phyloP scores from a whole-genome alignment of 2,113 vertebrate genomes.

The Hepsetus odoe region DNA sequence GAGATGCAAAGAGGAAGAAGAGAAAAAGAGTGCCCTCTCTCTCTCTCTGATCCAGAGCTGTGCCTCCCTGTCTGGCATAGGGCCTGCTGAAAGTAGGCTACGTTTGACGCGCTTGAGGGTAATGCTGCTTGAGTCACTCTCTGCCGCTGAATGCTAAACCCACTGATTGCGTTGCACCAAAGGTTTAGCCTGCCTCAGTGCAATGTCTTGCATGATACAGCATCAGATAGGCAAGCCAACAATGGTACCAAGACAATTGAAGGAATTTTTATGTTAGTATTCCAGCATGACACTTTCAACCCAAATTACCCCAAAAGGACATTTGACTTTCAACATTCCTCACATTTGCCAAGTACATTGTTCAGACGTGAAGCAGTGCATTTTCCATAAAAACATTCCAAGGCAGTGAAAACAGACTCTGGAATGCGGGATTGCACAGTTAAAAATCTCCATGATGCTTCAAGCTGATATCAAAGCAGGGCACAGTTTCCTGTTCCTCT shows the following conservation, averaged over 20 bases:
- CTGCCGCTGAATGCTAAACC: slow-evolving; percentile 70
- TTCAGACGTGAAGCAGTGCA: background rate
- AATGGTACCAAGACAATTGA: slow-evolving; percentile 49
- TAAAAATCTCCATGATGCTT: slow-evolving; percentile 22
- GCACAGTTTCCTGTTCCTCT: slow-evolving; percentile 50
- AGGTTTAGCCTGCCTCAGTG: slow-evolving; percentile 67
- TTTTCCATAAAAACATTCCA: slow-evolving; percentile 37
- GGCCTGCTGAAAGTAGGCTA: slow-evolving; percentile 75
- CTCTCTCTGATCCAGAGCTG: slow-evolving; percentile 57
- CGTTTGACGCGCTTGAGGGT: slow-evolving; percentile 71
- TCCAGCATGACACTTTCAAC: slow-evolving; percentile 44
- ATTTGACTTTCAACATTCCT: slow-evolving; percentile 11
- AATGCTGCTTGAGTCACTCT: slow-evolving; percentile 76
- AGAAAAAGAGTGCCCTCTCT: slow-evolving; percentile 35
- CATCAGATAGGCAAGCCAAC: slow-evolving; percentile 57
- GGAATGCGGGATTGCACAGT: slow-evolving; percentile 18
- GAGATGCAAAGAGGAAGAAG: slow-evolving; percentile 44
- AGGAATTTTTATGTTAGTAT: slow-evolving; percentile 26
- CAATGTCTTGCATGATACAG: slow-evolving; percentile 70
- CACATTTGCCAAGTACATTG: slow-evolving; percentile 14
- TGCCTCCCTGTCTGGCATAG: slow-evolving; percentile 69
- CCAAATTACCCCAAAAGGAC: slow-evolving; percentile 11
- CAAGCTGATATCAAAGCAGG: slow-evolving; percentile 36
- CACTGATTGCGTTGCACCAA: slow-evolving; percentile 72
- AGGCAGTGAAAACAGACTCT: background rate